Evolutionary conservation across 2,888 invertebrate species (phyloP), one percentile per base, ranked within the genome.

Genomic region (Notocelia uddmanniana): DNA sequence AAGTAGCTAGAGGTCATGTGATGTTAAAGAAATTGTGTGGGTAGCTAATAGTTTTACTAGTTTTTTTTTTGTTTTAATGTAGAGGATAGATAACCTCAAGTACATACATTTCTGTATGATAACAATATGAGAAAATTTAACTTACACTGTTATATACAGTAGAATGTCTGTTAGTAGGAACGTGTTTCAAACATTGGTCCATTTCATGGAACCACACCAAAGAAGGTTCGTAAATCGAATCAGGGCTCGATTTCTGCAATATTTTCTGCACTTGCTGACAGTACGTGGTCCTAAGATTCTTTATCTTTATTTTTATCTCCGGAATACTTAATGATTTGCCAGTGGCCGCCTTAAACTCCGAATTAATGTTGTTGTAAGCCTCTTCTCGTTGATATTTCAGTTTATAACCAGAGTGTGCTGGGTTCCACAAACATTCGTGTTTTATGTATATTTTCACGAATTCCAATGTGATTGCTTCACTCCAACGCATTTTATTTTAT

Each of bases 381-480:
- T 83, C 84, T 64, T 90, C 86, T 74, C 94, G 85, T 75, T 85
- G 85, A 73, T 81, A 82, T 78, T 86, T 89, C 10, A 86, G 73
- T 83, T 90, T 93, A 76, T 94, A 94, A 11, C 83, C 85, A 0
- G 86, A 81, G 75, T 91, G 89, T 55, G 81, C 77, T 0, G 91
- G 89, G 79, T 94, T 92, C 94, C 94, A 94, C 13, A 94, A 82
- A 73, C 92, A 92, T 78, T 94, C 94, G 72, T 93, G 87, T 74
- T 89, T 90, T 67, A 93, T 82, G 80, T 94, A 94, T 67, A 93
- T 83, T 81, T 90, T 93, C 13, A 94, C 93, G 76, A 94, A 94
- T 76, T 89, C 85, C 69, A 90, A 77, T 1, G 94, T 94, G 23
- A 89, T 86, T 54, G 88, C 80, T 82, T 94, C 94, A 76, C 89